Base-by-base conservation (phyloP, 2,888 invertebrate genomes). In the Drosophila borealis region DNA sequence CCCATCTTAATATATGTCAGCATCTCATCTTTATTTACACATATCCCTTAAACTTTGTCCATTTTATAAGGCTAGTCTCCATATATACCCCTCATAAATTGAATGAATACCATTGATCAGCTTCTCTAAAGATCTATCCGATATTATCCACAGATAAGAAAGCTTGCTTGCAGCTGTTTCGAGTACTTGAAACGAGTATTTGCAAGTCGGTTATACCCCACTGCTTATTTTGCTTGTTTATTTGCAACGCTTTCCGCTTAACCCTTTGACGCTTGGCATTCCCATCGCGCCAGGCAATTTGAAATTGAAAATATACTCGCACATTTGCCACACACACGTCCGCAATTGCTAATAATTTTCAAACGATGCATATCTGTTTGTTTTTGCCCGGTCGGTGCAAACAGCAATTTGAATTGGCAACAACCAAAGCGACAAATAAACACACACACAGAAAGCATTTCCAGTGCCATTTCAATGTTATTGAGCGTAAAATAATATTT, bases 401-500 rank as follows among this genome's bases (percentile, higher is more conserved):
- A 49, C 21, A 46, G 46, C 50, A 44, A 56, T 42, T 57, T 50
- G 55, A 13, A 25, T 29, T 56, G 36, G 42, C 45, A 17, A 44
- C 39, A 49, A 17, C 13, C 37, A 17, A 42, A 55, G 48, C 17
- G 36, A 50, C 46, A 64, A 51, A 41, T 41, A 65, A 55, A 55
- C 36, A 61, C 60, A 61, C 60, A 53, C 48, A 57, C 44, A 63
- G n/a, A 59, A 48, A 45, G 56, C 53, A 67, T 50, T 67, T 62
- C 14, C 45, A 41, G 9, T 56, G 41, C 8, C 36, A 62, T 61
- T 68, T 63, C 39, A 25, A 51, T 51, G 69, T 49, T 74, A 78
- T 75, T 33, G 74, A 68, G 68, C 79, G 67, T 63, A 39, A 78
- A 73, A 78, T 68, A 78, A 63, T 64, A 67, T 61, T 77, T 61